Evolutionary conservation across 2,113 vertebrate genomes (phyloP), one percentile per base, ranked within the genome.

Genomic region (Acanthisitta chloris): DNA sequence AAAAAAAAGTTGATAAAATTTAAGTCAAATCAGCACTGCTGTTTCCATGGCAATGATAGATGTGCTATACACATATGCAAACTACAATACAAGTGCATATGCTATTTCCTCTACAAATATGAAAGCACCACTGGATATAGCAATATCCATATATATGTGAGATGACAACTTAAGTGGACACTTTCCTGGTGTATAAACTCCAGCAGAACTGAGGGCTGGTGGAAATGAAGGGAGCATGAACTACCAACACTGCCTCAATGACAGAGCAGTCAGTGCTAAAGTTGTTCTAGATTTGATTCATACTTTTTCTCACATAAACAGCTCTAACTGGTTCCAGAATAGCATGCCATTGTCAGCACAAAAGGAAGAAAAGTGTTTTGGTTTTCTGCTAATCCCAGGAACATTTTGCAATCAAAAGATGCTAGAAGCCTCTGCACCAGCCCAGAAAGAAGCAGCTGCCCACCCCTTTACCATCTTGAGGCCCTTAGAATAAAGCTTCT

Each of bases 41-140:
- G 52, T 96, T 94, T 76, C 90, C 79, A 93, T 65, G 55, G 81
- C 74, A 93, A 67, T 76, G 31, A 55, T 31, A 33, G 21, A 54
- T 33, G 52, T 72, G 61, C 54, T 77, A 45, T 25, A 94, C 49
- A 82, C 45, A 58, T 40, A 93, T 18, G 62, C 45, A 88, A 95
- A 86, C 57, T 58, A 48, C 49, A 85, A 36, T 64, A 36, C 1
- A 1, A 81, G 9, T 40, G 42, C 79, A 82, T 76, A 64, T 55
- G 74, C 36, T 48, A 25, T 67, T 74, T 88, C 48, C 36, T 52
- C 52, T 48, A 40, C 31, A 79, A 77, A 84, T 48, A 84, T 70
- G 71, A 55, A 85, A 76, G 43, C 21, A 66, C 20, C 25, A 66
- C 3, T 70, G 23, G 66, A 34, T 57, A 36, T 36, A 57, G 25